Evolutionary conservation across 1,140 invertebrate genomes (phyloP), one percentile per base, ranked within the genome.

Genomic region (Apis cerana): DNA sequence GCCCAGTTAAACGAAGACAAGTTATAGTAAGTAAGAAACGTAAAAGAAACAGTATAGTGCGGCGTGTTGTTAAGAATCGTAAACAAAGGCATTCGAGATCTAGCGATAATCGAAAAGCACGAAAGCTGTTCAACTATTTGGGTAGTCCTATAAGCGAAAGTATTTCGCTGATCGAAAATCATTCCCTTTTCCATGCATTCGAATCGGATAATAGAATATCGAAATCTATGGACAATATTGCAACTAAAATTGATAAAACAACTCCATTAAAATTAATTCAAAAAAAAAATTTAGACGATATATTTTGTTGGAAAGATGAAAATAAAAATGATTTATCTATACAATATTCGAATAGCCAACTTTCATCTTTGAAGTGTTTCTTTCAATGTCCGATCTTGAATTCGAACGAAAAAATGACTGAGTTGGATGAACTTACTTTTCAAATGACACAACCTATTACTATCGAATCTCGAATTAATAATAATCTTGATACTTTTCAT

Each of bases 21-120:
- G 83, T 91, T 4, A 50, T 90, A n/a, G 82, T 88, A 1, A 83
- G 65, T 27, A 89, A 88, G 48, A 82, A 48, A 33, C 64, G 65
- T 2, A 91, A 85, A 23, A 86, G 90, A 67, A 91, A 89, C 56
- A 86, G 69, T 13, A 85, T 91, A 43, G 85, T 90, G 3, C 85
- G 88, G 0, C 90, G 90, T 21, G 43, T 84, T 10, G 75, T 90
- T 48, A 33, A 13, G 0, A 82, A 48, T 58, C 85, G 89, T 23
- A 90, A 59, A 61, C 23, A 17, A 61, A 69, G 50, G 11, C 68
- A 71, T 10, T 33, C 65, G 19, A 84, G 19, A 21, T 21, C 21
- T 27, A 0, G n/a, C 10, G 3, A 43, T 11, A 17, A 4, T 19
- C 2, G 77, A 65, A 56, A 11, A 64, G 8, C 69, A 33, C 70